Percentiles rank a stretch among this genome's conserved stretches.
Evolutionary conservation across 2,113 vertebrate genomes (phyloP).

Genomic region (Clarias magur): DNA sequence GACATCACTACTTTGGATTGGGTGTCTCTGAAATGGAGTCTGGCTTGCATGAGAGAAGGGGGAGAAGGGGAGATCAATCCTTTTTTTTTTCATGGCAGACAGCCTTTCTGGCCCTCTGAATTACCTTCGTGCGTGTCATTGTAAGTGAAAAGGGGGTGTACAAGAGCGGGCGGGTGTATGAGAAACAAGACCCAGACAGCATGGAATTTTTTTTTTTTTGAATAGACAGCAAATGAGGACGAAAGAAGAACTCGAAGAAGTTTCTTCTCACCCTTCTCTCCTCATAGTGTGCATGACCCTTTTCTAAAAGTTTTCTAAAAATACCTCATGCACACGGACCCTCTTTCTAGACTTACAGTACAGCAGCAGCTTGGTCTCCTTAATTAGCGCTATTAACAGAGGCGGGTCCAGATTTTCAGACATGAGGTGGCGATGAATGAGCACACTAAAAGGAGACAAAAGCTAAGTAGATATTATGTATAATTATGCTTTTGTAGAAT

Average conservation of each 20-base stretch:
- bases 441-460: neutral
- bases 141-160: constrained; percentile 30
- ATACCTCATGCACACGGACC: neutral
- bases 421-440: neutral
- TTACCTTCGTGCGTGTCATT: constrained; percentile 66
- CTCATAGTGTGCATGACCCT: constrained; percentile 16
- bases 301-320: constrained; percentile 23
- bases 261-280: constrained; percentile 28
- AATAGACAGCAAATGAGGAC: constrained; percentile 26
- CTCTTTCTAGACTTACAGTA: constrained; percentile 14
- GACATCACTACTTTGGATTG: constrained; percentile 76
- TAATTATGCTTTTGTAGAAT: neutral
- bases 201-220: neutral
- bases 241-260: constrained; percentile 13
- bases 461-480: neutral
- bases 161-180: neutral
- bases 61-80: constrained; percentile 55
- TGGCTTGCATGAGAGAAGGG: constrained; percentile 47
- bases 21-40: constrained; percentile 65
- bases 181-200: constrained; percentile 26
- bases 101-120: constrained; percentile 70
- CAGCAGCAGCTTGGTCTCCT: neutral
- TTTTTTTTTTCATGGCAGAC: constrained; percentile 63
- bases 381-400: neutral
- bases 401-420: neutral